Evolutionary conservation across 2,113 vertebrate species (phyloP).

Genomic region (Psettodes erumei): DNA sequence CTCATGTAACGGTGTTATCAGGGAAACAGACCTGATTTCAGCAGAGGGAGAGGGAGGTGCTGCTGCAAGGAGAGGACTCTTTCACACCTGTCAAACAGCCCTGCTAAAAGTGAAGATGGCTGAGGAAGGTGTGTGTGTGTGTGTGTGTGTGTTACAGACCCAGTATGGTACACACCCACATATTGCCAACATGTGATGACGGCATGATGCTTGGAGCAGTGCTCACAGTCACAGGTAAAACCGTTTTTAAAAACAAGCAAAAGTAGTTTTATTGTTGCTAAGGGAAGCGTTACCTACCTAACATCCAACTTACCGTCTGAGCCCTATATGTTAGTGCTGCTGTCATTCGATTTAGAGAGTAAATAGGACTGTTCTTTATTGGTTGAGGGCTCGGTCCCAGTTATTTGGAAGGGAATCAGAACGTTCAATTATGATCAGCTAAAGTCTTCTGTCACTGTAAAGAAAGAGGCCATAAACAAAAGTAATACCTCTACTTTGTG

Average conservation of each 20-base stretch:
- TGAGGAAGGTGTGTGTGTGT: background rate
- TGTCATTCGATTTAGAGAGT: too few relatives aligned
- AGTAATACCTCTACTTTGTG: too few relatives aligned
- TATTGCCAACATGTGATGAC: conserved; percentile 24
- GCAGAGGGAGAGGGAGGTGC: conserved; percentile 1
- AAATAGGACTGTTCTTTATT: background rate
- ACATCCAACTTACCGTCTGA: too few relatives aligned
- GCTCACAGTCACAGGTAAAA: background rate
- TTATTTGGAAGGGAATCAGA: background rate
- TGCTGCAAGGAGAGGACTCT: conserved; percentile 17
- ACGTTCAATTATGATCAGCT: conserved; percentile 22
- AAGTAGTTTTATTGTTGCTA: background rate
- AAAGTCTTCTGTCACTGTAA: background rate
- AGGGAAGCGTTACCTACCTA: background rate
- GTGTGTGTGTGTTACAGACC: background rate
- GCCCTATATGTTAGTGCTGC: conserved; percentile 14
- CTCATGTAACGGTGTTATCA: conserved; percentile 44
- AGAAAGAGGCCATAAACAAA: background rate
- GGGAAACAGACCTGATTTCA: conserved; percentile 32
- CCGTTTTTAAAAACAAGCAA: background rate
- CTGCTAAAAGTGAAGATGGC: conserved; percentile 15
- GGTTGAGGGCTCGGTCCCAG: background rate
- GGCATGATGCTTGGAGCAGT: background rate
- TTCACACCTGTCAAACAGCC: conserved; percentile 52
- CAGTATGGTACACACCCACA: background rate